Evolutionary conservation across 2,113 vertebrate genomes (phyloP).

Genomic region (Amblyornis subalaris): DNA sequence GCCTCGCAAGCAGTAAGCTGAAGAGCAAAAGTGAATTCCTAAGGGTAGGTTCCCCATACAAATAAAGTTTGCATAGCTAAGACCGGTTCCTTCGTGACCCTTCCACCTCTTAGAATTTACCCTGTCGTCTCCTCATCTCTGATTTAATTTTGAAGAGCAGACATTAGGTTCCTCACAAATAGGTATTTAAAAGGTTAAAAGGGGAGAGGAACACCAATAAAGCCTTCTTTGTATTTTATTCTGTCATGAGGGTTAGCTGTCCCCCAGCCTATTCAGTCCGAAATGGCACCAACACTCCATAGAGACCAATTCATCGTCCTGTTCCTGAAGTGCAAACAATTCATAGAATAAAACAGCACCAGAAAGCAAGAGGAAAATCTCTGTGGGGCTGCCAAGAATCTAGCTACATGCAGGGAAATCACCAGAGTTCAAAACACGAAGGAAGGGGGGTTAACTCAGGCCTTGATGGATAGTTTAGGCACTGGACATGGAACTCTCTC

Average conservation of each 20-base stretch:
- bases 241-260: constrained; percentile 18
- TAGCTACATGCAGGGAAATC: not conserved
- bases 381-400: constrained; percentile 13
- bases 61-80: not conserved
- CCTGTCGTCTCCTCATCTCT: not conserved
- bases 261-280: constrained; percentile 24
- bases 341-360: constrained; percentile 34
- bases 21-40: not conserved
- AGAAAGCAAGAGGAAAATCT: not conserved
- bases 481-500: not conserved
- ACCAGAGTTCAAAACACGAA: not conserved
- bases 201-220: not conserved
- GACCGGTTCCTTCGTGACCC: not conserved
- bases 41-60: not conserved
- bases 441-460: not conserved
- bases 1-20: not conserved
- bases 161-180: not conserved
- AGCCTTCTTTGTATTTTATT: constrained; percentile 46
- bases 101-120: constrained; percentile 14
- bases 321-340: constrained; percentile 51
- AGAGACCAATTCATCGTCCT: constrained; percentile 45
- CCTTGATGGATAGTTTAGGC: not conserved
- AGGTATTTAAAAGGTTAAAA: constrained; percentile 42
- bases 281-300: constrained; percentile 25
- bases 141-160: not conserved